Evolutionary conservation across 1,140 invertebrate genomes (phyloP).

Genomic region (Thaumatotibia leucotreta): DNA sequence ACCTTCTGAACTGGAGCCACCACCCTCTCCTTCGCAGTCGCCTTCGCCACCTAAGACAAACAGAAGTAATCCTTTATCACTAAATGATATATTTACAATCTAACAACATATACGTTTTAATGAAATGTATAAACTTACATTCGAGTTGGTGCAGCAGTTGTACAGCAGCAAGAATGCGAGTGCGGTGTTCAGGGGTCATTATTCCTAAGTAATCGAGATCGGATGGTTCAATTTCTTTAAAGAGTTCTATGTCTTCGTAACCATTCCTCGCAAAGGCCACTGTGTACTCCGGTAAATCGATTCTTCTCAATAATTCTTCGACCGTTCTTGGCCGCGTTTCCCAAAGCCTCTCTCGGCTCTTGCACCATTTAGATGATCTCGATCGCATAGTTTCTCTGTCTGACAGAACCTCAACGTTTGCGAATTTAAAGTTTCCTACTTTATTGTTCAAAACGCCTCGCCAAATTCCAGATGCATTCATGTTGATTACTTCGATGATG

Average conservation of each 20-base stretch:
- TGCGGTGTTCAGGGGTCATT: conserved; percentile 89
- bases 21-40: conserved; percentile 78
- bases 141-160: conserved; percentile 93
- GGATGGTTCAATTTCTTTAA: conserved; percentile 93
- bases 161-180: conserved; percentile 93
- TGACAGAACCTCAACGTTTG: conserved; percentile 92
- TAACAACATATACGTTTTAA: conserved; percentile 12
- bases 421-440: conserved; percentile 95
- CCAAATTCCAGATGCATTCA: conserved; percentile 94
- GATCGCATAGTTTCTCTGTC: conserved; percentile 78
- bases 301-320: conserved; percentile 90
- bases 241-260: conserved; percentile 94
- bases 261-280: conserved; percentile 94
- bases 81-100: conserved; percentile 16
- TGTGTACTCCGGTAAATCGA: conserved; percentile 90
- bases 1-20: conserved; percentile 86
- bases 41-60: conserved; percentile 80
- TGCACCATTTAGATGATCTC: conserved; percentile 78
- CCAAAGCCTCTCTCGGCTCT: conserved; percentile 80
- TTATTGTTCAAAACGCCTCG: conserved; percentile 88
- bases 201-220: conserved; percentile 95
- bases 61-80: conserved; percentile 20
- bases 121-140: conserved; percentile 80
- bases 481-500: conserved; percentile 94
- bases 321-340: conserved; percentile 84